Conservation (phyloP, 2,113 vertebrate species). For the Varanus komodoensis region DNA sequence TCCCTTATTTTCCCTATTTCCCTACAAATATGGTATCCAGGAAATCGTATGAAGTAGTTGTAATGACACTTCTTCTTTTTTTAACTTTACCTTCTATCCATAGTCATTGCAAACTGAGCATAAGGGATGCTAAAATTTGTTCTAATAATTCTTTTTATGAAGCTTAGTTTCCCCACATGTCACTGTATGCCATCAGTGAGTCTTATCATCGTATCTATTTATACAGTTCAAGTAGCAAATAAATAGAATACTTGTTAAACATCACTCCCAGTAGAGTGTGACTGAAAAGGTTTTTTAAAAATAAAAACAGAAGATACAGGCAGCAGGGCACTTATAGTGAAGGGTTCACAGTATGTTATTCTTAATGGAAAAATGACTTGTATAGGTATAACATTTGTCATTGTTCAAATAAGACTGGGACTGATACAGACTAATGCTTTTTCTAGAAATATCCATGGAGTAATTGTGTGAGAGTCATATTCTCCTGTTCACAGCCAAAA, state of each 20-base stretch:
- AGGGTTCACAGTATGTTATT: not conserved
- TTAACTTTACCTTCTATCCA: not conserved
- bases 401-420: constrained; percentile 6
- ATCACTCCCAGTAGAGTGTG: constrained; percentile 18
- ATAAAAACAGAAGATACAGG: not conserved
- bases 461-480: not conserved
- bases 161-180: constrained; percentile 7
- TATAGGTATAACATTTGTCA: constrained; percentile 12
- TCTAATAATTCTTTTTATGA: constrained; percentile 23
- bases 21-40: not conserved
- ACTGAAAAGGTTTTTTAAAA: constrained; percentile 12
- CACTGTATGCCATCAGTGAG: constrained; percentile 10
- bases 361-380: constrained; percentile 8
- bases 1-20: not conserved
- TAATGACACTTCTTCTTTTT: not conserved
- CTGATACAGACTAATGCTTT: not conserved
- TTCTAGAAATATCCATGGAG: constrained; percentile 2
- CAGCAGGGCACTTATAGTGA: not conserved
- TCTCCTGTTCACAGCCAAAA: not conserved
- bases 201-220: constrained; percentile 34
- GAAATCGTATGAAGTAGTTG: not conserved
- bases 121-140: not conserved
- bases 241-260: constrained; percentile 46
- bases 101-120: not conserved
- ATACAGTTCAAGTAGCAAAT: constrained; percentile 36